Evolutionary conservation across 2,888 invertebrate species (phyloP), one percentile per base, ranked within the genome.

Genomic region (Dendrolimus pini): DNA sequence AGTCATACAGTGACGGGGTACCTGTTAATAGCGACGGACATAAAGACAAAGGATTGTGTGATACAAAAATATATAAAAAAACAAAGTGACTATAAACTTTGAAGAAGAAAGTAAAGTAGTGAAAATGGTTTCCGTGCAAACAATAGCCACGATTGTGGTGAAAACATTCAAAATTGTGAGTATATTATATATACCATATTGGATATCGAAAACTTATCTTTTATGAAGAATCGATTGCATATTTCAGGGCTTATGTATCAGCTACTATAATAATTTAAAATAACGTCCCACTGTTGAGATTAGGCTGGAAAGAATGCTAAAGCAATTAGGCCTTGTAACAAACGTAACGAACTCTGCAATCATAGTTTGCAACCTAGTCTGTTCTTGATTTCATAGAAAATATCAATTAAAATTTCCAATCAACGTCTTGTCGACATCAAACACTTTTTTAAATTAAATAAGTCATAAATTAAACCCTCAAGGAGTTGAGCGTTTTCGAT

Each of bases 101-200:
- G 47, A 64, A 67, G 64, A 64, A 60, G 64, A 63, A 65, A 66
- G 68, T 59, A 55, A 60, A 68, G 66, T 63, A 69, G 83, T 82
- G 80, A 94, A 89, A 89, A 96, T 96, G 96, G 95, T 95, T 80
- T 95, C 95, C 64, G 92, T 96, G 61, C 94, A 95, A 80, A 96
- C 95, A 55, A 94, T 96, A 69, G 96, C 94, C 64, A 94, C 95
- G 59, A 94, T 96, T 61, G 94, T 95, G 81, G 93, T 96, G 74
- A 96, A 96, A 92, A 87, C 94, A 60, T 89, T 96, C 60, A 97
- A 96, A 92, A 85, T 96, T 93, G 96, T 96, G 91, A 94, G 94
- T 92, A 78, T 54, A 53, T 60, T 54, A 54, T 14, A 61, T 66
- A 60, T 41, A 55, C 10, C 30, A 30, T 30, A 30, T 30, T 30